Conservation (phyloP, 2,888 invertebrate genomes). For the Macaria liturata region DNA sequence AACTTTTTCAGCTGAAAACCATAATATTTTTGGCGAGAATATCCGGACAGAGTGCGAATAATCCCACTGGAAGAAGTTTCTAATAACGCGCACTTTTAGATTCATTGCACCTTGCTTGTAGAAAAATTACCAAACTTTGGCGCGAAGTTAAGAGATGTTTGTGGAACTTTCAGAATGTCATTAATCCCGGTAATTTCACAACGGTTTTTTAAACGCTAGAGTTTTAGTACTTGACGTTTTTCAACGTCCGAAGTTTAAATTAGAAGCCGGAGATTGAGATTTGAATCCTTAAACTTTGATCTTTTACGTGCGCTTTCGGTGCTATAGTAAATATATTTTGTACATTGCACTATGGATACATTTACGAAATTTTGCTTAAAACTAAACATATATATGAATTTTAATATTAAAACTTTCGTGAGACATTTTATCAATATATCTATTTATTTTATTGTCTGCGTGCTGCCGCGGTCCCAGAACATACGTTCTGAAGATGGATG, state of each 20-base stretch:
- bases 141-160: conserved; percentile 58
- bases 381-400: too few species aligned
- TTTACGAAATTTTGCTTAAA: too few species aligned
- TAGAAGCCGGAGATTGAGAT: conserved; percentile 28
- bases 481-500: too few species aligned
- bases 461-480: too few species aligned
- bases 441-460: too few species aligned
- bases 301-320: conserved; percentile 5
- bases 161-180: conserved; percentile 65
- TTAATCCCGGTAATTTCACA: conserved; percentile 63
- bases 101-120: conserved; percentile 73
- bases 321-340: not conserved
- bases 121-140: conserved; percentile 63
- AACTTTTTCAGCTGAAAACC: conserved; percentile 49
- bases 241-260: conserved; percentile 40
- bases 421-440: too few species aligned
- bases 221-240: conserved; percentile 46
- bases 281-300: conserved; percentile 23
- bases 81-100: conserved; percentile 69
- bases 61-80: conserved; percentile 66
- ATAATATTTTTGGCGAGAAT: conserved; percentile 51
- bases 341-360: too few species aligned
- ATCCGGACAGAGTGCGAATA: conserved; percentile 52
- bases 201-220: conserved; percentile 49
- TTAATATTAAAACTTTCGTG: too few species aligned